Percentiles rank a stretch among this genome's conserved stretches.
These are phyloP conservation scores for Phortica okadai DNA, from an alignment of 2,888 invertebrate genomes.

Conservation along the genomic window DNA sequence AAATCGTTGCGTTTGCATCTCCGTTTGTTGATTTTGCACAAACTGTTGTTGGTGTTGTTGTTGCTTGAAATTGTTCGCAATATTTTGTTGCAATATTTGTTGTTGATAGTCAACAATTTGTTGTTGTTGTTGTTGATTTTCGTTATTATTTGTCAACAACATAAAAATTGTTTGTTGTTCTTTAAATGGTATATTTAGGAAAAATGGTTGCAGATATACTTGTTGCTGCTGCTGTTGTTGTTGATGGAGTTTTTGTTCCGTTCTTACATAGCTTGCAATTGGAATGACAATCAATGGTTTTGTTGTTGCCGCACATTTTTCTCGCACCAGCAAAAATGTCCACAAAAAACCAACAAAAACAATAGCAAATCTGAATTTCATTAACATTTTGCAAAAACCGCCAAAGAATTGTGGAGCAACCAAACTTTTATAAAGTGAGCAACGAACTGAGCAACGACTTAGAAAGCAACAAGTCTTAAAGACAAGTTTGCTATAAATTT, in stretches of 20 bases:
- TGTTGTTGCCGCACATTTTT: no score
- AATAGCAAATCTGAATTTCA: no score
- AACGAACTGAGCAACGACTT: no score
- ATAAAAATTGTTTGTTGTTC: constrained; percentile 51
- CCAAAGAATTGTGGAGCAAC: no score
- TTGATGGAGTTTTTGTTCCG: constrained; percentile 36
- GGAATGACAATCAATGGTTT: no score
- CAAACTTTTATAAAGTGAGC: no score
- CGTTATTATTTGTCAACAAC: constrained; percentile 62
- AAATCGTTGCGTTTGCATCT: not conserved
- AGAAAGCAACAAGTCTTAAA: not conserved
- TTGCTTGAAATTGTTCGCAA: constrained; percentile 61
- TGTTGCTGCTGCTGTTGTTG: constrained; percentile 7
- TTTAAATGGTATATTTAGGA: not conserved
- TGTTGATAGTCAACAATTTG: constrained; percentile 57
- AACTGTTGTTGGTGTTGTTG: constrained; percentile 38
- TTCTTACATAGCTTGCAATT: no score
- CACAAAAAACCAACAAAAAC: no score
- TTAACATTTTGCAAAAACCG: no score
- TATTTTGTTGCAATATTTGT: constrained; percentile 45
- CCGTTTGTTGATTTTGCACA: not conserved
- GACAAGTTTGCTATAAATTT: not conserved
- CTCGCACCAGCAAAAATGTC: no score
- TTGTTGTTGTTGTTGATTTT: constrained; percentile 41
- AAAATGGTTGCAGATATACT: not conserved